Percentiles rank a stretch among this genome's conserved stretches.
Evolutionary conservation across 35 echinoderm and acorn worm genomes (phyloP).

Genomic region (Apostichopus californicus): DNA sequence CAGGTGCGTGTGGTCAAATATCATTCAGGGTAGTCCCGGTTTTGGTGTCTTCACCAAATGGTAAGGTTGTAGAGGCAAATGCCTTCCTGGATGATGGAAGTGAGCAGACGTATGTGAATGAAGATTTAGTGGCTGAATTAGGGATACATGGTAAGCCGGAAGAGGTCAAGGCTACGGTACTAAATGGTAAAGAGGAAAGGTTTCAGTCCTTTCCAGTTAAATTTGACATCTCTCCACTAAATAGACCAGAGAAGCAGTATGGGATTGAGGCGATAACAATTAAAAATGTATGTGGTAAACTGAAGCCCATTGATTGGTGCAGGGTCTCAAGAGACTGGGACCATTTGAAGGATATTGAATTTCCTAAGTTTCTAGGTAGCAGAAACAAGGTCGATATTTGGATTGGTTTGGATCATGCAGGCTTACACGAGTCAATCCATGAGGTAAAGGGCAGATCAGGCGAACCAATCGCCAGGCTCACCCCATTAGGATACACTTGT

Average conservation of each 20-base stretch:
- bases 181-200: constrained; percentile 48
- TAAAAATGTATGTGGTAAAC: not conserved
- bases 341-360: constrained; percentile 29
- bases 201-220: constrained; percentile 32
- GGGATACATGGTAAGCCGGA: constrained; percentile 1
- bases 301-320: constrained; percentile 22
- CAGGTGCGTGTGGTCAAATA: not conserved
- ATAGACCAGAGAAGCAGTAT: not conserved
- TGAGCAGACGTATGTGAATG: constrained; percentile 32
- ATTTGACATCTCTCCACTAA: constrained; percentile 5
- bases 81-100: constrained; percentile 41
- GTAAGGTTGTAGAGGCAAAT: constrained; percentile 20
- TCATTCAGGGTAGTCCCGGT: constrained; percentile 25
- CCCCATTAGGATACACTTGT: constrained; percentile 55
- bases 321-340: constrained; percentile 27
- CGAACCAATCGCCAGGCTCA: constrained; percentile 57
- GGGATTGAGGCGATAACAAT: constrained; percentile 40
- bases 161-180: not conserved
- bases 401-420: constrained; percentile 10
- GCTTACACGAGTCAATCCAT: constrained; percentile 14
- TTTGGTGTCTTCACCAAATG: not conserved
- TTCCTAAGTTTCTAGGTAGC: not conserved
- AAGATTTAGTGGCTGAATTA: constrained; percentile 16
- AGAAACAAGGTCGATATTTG: constrained; percentile 28
- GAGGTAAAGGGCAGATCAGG: constrained; percentile 30